Evolutionary conservation across 2,113 vertebrate genomes (phyloP), one percentile per base, ranked within the genome.

Genomic region (Pteruthius melanotis): DNA sequence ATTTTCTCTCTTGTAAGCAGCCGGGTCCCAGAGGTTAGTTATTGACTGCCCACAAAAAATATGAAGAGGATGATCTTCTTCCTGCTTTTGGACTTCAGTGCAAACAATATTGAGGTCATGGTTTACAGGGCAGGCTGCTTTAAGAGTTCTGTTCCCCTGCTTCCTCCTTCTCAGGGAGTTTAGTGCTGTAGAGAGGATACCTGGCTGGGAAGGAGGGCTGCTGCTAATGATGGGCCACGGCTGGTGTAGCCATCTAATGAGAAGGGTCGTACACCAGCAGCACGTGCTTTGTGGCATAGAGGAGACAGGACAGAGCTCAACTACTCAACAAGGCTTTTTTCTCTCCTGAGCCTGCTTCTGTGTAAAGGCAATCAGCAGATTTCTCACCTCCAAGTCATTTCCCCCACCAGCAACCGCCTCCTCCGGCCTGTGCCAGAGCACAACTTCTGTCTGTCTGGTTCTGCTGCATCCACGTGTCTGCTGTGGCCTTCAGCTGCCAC

Each of bases 201-300:
- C 54, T 50, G 33, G 14, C 45, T 27, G 53, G 39, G 70, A 49
- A 78, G 53, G 33, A 90, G 70, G 57, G 74, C 65, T 71, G 74
- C 40, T 83, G 53, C 15, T 80, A 11, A 31, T 18, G 68, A 45
- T 40, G 47, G 40, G 23, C 63, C 22, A 11, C 0, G 5, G 49
- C 50, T 0, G 0, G 15, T 22, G 45, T 26, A 11, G 23, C 50
- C 39, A 10, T 40, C 44, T 52, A 44, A 22, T 13, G 27, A 53
- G 52, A 80, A 65, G 27, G 27, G 11, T 16, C 0, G 15, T 30
- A 33, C 33, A 49, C 12, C 42, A 75, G 59, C 7, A 20, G 33
- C 63, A 35, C 0, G 0, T 47, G 35, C 40, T 69, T 57, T 65
- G 54, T 42, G 52, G 59, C 1, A 0, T 0, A 33, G 23, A 50